A percentile compares a stretch with the other conserved stretches of the same genome.
Conservation (phyloP, 2,888 invertebrate species). For the Caenorhabditis sp. region DNA sequence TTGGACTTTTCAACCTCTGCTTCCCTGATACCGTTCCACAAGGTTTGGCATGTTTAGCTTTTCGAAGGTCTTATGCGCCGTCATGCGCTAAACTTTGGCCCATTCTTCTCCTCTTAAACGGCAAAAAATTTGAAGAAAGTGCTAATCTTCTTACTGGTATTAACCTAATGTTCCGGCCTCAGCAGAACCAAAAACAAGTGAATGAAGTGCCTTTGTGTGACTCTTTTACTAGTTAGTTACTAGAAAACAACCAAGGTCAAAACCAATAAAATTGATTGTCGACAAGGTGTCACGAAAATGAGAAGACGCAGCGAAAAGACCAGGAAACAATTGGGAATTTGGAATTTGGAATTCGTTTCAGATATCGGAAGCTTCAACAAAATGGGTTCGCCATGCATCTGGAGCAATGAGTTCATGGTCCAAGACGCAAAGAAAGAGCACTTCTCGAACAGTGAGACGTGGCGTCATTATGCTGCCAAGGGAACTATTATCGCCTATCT, state of each 20-base stretch:
- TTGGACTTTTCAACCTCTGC: slow-evolving; percentile 93
- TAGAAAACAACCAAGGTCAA: slow-evolving; percentile 33
- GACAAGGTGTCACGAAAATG: slow-evolving; percentile 7
- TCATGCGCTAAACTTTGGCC: neutral
- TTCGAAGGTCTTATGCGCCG: too few relatives aligned
- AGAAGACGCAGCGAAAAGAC: neutral
- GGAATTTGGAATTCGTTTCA: slow-evolving; percentile 46
- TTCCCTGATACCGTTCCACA: slow-evolving; percentile 91
- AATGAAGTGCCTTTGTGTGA: slow-evolving; percentile 48
- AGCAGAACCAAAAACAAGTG: slow-evolving; percentile 37
- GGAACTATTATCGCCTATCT: slow-evolving; percentile 53
- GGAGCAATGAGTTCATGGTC: slow-evolving; percentile 69
- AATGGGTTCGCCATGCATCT: slow-evolving; percentile 70
- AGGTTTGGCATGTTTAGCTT: too few relatives aligned
- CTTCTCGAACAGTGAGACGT: slow-evolving; percentile 60
- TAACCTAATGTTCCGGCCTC: slow-evolving; percentile 6
- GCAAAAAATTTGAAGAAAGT: slow-evolving; percentile 11
- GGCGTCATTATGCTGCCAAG: slow-evolving; percentile 60
- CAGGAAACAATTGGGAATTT: neutral
- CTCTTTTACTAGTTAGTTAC: slow-evolving; percentile 25
- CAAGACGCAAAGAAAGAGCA: slow-evolving; percentile 62
- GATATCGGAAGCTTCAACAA: slow-evolving; percentile 74
- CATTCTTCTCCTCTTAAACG: neutral
- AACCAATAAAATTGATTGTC: slow-evolving; percentile 48
- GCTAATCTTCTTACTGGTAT: slow-evolving; percentile 28